phyloP scores from a whole-genome alignment of 1,140 invertebrate species.

The Lysiphlebus fabarum region DNA sequence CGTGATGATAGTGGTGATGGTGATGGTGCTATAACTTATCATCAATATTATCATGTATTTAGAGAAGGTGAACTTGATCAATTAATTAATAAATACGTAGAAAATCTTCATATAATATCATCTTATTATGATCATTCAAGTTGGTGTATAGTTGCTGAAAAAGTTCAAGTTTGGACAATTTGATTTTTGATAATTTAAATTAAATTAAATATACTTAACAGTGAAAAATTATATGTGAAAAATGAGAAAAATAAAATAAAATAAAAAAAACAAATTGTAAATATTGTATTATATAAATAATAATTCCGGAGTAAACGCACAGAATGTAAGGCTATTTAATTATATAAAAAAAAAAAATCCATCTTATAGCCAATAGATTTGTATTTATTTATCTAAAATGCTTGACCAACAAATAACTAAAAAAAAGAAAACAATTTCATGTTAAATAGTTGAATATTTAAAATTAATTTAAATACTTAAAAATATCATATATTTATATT shows the following conservation, averaged over 20 bases:
- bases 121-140: conserved; percentile 95
- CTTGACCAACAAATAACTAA: conserved; percentile 9
- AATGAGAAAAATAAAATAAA: no score
- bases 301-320: conserved; percentile 15
- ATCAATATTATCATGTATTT: conserved; percentile 97
- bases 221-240: not conserved
- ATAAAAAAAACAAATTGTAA: not conserved
- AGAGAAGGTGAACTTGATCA: conserved; percentile 90
- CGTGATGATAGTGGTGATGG: conserved; percentile 61
- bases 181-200: conserved; percentile 51
- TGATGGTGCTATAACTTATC: conserved; percentile 77
- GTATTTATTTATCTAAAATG: conserved; percentile 16
- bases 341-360: conserved; percentile 6
- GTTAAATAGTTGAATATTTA: no score
- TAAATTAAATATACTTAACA: no score
- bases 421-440: not conserved
- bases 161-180: conserved; percentile 95
- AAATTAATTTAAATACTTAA: no score
- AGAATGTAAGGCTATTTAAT: conserved; percentile 5
- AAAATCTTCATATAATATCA: conserved; percentile 89
- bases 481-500: no score
- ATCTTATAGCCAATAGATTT: conserved; percentile 11
- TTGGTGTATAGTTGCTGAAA: conserved; percentile 95
- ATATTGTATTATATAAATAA: conserved; percentile 15
- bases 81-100: conserved; percentile 88